Base-by-base conservation (phyloP, 2,888 invertebrate genomes). In the Teleogryllus oceanicus region DNA sequence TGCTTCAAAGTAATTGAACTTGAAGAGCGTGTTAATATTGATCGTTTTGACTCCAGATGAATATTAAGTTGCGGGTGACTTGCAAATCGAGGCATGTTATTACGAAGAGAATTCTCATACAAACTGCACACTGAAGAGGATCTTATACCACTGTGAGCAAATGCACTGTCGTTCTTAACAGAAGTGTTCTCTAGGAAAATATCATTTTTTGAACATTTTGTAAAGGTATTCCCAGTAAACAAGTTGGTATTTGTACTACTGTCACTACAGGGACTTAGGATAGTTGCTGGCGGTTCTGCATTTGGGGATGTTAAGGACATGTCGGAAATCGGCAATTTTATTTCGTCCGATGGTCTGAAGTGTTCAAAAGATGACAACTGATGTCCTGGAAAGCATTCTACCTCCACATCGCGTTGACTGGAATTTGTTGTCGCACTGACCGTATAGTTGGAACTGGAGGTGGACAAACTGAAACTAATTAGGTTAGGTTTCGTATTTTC, bases 401-500 rank as follows among this genome's bases (percentile, higher is more conserved):
- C 62, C n/a, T 62, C n/a, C 62, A 62, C n/a, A 62, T 62, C 62
- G 11, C n/a, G 13, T 62, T 62, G 62, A 62, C 37, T 37, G 37
- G 37, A 37, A 37, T 37, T 37, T 37, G 37, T 62, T 37, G 37
- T 62, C 62, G 62, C n/a, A 18, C n/a, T 62, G 62, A 62, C n/a
- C 4, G 62, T 62, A 13, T 62, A 18, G 10, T 18, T 18, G n/a
- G 62, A 62, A 62, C 62, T 62, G 16, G 62, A 62, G 16, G 62
- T 62, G n/a, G 62, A 62, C n/a, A 62, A 62, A 62, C 62, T 62
- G 62, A 62, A 62, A 62, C 62, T 62, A 62, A 62, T 62, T n/a
- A 62, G 62, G 62, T 62, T 62, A 62, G 62, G 62, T 1, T 62
- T 16, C 12, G 62, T 62, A 8, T 62, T 62, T 62, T 62, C 62